These are phyloP conservation scores for Baronia brevicornis DNA, from an alignment of 2,888 invertebrate genomes.

Conservation along the genomic window DNA sequence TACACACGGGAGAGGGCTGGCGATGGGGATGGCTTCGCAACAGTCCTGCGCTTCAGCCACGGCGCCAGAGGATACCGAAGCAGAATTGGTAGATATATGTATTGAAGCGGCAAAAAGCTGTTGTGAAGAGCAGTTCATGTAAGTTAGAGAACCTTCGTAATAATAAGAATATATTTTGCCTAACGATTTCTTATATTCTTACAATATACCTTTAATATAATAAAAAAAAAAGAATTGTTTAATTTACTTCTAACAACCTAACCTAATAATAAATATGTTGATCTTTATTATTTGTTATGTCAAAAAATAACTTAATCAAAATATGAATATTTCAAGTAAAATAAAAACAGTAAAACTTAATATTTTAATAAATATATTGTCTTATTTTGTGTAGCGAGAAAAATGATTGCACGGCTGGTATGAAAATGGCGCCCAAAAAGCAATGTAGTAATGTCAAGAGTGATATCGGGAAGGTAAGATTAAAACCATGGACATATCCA, in stretches of 20 bases:
- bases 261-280: no score
- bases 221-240: no score
- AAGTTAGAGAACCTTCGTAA: slow-evolving; percentile 18
- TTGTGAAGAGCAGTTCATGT: slow-evolving; percentile 47
- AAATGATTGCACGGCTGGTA: slow-evolving; percentile 44
- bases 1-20: slow-evolving; percentile 34
- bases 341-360: no score
- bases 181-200: no score
- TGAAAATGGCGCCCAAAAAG: slow-evolving; percentile 37
- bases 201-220: no score
- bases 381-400: slow-evolving; percentile 40
- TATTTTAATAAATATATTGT: slow-evolving; percentile 9
- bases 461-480: slow-evolving; percentile 49
- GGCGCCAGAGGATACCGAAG: slow-evolving; percentile 38
- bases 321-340: no score
- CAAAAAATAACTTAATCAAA: no score
- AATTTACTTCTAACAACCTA: no score
- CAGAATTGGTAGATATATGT: slow-evolving; percentile 35
- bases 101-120: slow-evolving; percentile 31
- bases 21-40: slow-evolving; percentile 23
- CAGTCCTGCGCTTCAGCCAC: slow-evolving; percentile 29
- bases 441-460: slow-evolving; percentile 38
- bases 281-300: no score
- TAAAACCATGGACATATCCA: no score
- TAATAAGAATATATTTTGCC: neutral